These are phyloP conservation scores for Acrocera orbiculus DNA, from an alignment of 2,888 invertebrate genomes.

Conservation along the genomic window DNA sequence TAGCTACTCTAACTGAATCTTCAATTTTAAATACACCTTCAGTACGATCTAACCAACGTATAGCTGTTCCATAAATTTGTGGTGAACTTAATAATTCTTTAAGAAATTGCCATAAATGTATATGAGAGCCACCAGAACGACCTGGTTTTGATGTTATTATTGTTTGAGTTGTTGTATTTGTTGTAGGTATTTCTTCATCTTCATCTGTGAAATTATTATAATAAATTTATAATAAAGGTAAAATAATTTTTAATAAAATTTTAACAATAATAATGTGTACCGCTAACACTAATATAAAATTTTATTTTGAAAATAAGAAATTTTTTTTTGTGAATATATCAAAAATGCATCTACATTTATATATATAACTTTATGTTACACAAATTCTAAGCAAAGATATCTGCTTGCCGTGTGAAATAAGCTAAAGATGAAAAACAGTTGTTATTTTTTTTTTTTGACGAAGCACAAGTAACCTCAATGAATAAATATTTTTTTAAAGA, in stretches of 20 bases:
- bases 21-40: slow-evolving; percentile 98
- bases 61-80: slow-evolving; percentile 79
- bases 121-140: slow-evolving; percentile 60
- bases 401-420: too few species aligned
- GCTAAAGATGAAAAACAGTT: too few species aligned
- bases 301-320: too few species aligned
- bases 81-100: slow-evolving; percentile 86
- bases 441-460: too few species aligned
- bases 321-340: too few species aligned
- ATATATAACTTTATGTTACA: too few species aligned
- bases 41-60: slow-evolving; percentile 89
- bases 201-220: slow-evolving; percentile 28
- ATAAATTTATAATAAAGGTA: background rate
- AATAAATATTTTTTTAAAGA: too few species aligned
- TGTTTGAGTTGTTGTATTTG: slow-evolving; percentile 6
- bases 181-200: slow-evolving; percentile 27
- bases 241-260: background rate
- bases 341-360: too few species aligned
- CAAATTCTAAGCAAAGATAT: too few species aligned
- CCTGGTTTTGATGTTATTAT: slow-evolving; percentile 5
- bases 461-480: too few species aligned
- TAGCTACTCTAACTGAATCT: slow-evolving; percentile 92
- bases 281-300: too few species aligned
- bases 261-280: too few species aligned
- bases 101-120: slow-evolving; percentile 97